Evolutionary conservation across 1,140 invertebrate genomes (phyloP).

Genomic region (Drosophila saltans): DNA sequence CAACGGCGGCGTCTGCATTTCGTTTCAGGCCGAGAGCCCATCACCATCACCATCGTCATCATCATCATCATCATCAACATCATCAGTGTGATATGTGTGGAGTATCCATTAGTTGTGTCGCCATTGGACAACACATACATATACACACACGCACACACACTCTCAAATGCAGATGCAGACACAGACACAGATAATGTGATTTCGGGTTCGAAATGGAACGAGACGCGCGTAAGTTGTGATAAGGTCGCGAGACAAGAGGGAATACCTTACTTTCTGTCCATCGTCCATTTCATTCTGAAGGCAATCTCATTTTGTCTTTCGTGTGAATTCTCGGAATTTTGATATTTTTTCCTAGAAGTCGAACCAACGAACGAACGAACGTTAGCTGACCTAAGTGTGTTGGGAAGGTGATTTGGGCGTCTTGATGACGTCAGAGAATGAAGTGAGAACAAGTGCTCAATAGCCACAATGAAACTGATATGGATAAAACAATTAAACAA

Average conservation of each 20-base stretch:
- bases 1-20: conserved; percentile 54
- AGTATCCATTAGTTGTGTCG: conserved; percentile 75
- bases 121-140: conserved; percentile 55
- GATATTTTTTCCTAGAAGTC: conserved; percentile 81
- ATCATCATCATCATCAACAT: conserved; percentile 44
- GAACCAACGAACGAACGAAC: neutral
- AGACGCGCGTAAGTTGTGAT: conserved; percentile 79
- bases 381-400: conserved; percentile 15
- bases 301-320: conserved; percentile 76
- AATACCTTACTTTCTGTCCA: conserved; percentile 64
- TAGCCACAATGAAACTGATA: too few relatives aligned
- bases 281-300: conserved; percentile 11
- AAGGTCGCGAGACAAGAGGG: conserved; percentile 69
- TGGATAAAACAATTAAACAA: too few relatives aligned
- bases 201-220: conserved; percentile 73
- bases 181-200: conserved; percentile 69
- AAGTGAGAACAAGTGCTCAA: neutral
- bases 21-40: conserved; percentile 23
- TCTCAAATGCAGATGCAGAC: neutral
- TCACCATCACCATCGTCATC: conserved; percentile 28
- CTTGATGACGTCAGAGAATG: conserved; percentile 7
- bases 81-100: conserved; percentile 71
- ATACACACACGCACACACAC: conserved; percentile 17
- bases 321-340: conserved; percentile 82
- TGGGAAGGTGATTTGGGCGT: neutral